Percentiles rank a stretch among this genome's conserved stretches.
These are phyloP conservation scores for Harpalus rufipes DNA, from an alignment of 2,888 invertebrate species.

Conservation along the genomic window DNA sequence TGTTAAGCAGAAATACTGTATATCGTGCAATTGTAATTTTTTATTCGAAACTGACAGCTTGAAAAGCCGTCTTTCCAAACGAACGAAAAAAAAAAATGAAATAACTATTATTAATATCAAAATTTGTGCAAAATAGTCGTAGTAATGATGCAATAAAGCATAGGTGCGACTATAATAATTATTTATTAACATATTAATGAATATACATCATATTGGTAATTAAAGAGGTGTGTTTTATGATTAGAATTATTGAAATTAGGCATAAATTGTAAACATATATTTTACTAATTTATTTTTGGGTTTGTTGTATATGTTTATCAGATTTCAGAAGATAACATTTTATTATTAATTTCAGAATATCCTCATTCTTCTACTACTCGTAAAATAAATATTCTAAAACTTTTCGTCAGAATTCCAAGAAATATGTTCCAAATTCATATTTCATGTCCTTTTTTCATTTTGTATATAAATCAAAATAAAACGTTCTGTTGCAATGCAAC, in stretches of 20 bases:
- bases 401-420: background rate
- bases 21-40: no score
- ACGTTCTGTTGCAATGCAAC: background rate
- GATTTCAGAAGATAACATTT: background rate
- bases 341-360: background rate
- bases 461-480: slow-evolving; percentile 23
- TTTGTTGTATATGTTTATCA: background rate
- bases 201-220: background rate
- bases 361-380: background rate
- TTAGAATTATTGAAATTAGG: background rate
- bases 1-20: no score
- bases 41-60: no score
- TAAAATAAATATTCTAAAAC: background rate
- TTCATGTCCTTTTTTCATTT: background rate
- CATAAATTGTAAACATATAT: background rate
- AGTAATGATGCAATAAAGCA: background rate
- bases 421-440: background rate
- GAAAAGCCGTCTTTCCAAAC: no score
- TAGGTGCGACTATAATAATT: background rate
- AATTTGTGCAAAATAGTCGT: no score
- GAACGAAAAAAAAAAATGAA: no score
- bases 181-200: background rate
- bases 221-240: background rate
- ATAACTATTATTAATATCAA: no score
- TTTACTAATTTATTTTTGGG: background rate